Evolutionary conservation across 1,140 invertebrate genomes (phyloP).

Genomic region (Lepidurus couesii): DNA sequence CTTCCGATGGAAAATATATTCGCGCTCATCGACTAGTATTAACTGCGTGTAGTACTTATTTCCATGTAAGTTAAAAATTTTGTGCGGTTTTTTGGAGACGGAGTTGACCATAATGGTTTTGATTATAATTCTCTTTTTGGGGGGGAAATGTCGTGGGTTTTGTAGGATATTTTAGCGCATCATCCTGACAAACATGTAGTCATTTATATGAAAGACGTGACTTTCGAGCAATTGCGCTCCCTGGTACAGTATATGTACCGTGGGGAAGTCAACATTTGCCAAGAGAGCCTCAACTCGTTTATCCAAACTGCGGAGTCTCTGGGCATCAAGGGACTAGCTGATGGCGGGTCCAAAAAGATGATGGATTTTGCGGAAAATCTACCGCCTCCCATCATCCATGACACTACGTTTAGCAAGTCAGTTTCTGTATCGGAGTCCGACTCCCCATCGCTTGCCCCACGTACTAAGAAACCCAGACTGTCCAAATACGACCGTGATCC

Average conservation of each 20-base stretch:
- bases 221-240: constrained; percentile 27
- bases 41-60: constrained; percentile 89
- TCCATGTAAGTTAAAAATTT: constrained; percentile 61
- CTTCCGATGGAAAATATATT: constrained; percentile 81
- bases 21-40: constrained; percentile 90
- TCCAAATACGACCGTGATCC: constrained; percentile 9
- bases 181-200: constrained; percentile 25
- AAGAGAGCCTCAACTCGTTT: constrained; percentile 25
- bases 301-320: constrained; percentile 32
- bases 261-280: constrained; percentile 33
- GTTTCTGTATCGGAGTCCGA: neutral
- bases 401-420: neutral
- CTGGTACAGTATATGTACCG: constrained; percentile 33
- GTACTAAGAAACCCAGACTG: neutral
- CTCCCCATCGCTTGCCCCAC: neutral
- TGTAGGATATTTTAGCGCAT: neutral
- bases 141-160: constrained; percentile 40
- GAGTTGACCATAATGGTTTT: neutral
- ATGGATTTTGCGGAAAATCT: neutral
- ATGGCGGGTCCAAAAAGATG: constrained; percentile 39
- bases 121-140: neutral
- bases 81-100: too few relatives aligned
- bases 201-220: constrained; percentile 29
- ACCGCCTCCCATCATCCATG: neutral
- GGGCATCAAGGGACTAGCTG: constrained; percentile 29